Conservation (phyloP, 2,797 vertebrate species). For the Helarctos malayanus region DNA sequence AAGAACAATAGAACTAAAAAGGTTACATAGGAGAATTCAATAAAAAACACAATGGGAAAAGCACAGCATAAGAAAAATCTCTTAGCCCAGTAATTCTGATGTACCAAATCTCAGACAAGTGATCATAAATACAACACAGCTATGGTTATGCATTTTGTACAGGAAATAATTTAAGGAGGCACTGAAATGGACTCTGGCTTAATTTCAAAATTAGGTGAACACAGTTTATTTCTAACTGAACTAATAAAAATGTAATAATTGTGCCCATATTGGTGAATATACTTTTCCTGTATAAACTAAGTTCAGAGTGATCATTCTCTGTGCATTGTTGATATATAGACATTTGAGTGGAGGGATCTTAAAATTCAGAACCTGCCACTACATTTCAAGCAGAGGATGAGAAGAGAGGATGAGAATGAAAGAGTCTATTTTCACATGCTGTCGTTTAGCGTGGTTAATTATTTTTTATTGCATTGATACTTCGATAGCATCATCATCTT, state of each 20-base stretch:
- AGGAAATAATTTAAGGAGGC: neutral
- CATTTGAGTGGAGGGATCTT: neutral
- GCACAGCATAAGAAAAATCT: neutral
- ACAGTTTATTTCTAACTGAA: constrained; percentile 24
- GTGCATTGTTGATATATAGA: neutral
- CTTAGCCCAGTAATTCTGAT: constrained; percentile 14
- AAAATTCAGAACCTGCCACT: constrained; percentile 30
- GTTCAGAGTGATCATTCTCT: constrained; percentile 46
- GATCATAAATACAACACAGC: neutral
- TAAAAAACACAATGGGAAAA: neutral
- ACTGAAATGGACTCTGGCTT: neutral
- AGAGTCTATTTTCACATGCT: constrained; percentile 7
- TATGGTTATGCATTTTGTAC: neutral
- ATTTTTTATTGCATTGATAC: constrained; percentile 41
- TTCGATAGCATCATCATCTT: neutral
- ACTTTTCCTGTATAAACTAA: neutral
- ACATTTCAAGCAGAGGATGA: constrained; percentile 2
- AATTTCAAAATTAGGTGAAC: neutral
- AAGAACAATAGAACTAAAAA: constrained; percentile 24
- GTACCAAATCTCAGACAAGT: neutral
- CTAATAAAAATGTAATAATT: constrained; percentile 33
- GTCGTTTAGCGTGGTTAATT: neutral
- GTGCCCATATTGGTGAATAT: neutral
- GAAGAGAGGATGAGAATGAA: neutral
- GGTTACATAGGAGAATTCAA: neutral